phyloP scores from a whole-genome alignment of 2,797 vertebrate genomes.

The Sandelia bainsii region DNA sequence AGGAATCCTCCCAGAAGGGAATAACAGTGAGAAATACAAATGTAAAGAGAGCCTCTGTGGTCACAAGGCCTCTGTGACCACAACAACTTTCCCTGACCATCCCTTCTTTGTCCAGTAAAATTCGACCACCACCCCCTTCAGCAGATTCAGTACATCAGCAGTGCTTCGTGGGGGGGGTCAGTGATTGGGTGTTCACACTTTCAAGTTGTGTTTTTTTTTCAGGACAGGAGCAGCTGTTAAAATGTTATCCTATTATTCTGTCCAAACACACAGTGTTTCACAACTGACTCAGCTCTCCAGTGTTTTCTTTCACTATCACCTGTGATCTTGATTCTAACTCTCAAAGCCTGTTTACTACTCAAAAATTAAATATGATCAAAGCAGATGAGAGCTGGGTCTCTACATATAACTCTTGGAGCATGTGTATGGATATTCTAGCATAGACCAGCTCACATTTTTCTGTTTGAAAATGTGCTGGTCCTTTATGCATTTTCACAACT shows the following conservation, averaged over 20 bases:
- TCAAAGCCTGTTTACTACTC: slow-evolving; percentile 22
- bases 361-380: slow-evolving; percentile 17
- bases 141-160: slow-evolving; percentile 16
- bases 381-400: slow-evolving; percentile 1
- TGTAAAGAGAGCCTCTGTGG: slow-evolving; percentile 63
- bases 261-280: slow-evolving; percentile 60
- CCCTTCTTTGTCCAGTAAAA: not conserved
- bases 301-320: slow-evolving; percentile 49
- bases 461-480: too few species aligned
- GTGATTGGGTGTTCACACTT: slow-evolving; percentile 61
- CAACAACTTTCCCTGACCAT: slow-evolving; percentile 38
- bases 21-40: slow-evolving; percentile 66
- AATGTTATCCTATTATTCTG: slow-evolving; percentile 78
- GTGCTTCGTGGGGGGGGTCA: slow-evolving; percentile 10
- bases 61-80: slow-evolving; percentile 32
- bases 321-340: slow-evolving; percentile 43
- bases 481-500: not conserved
- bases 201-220: slow-evolving; percentile 65
- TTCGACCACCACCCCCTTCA: not conserved
- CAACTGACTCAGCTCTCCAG: slow-evolving; percentile 70
- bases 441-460: too few species aligned
- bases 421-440: too few species aligned
- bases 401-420: not conserved
- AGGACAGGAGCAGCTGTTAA: slow-evolving; percentile 80
- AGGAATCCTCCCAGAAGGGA: slow-evolving; percentile 73